Conservation (phyloP, 2,797 vertebrate species). For the Emydoidea blandingii region DNA sequence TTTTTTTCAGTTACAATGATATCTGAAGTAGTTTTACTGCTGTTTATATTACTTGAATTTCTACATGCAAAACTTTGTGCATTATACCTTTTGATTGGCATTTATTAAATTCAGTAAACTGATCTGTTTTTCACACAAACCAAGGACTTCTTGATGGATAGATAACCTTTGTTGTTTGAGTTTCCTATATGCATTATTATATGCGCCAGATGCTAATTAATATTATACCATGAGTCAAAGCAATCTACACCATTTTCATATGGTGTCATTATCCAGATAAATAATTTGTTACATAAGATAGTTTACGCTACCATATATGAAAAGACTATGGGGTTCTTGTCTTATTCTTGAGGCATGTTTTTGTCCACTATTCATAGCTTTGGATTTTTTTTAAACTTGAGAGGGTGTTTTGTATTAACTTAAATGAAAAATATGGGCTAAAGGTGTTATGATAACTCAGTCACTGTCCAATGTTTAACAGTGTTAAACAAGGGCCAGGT, state of each 20-base stretch:
- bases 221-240: not conserved
- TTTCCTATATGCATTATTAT: not conserved
- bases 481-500: no score
- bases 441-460: no score
- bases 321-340: not conserved
- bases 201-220: not conserved
- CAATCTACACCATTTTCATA: not conserved
- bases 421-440: no score
- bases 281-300: not conserved
- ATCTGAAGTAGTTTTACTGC: not conserved
- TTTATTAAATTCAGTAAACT: not conserved
- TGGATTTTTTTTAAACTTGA: not conserved
- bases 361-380: not conserved
- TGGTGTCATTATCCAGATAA: not conserved
- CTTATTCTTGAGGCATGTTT: not conserved
- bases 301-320: not conserved
- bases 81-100: not conserved
- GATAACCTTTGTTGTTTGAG: not conserved
- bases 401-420: not conserved
- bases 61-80: not conserved
- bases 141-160: not conserved
- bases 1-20: no score
- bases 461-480: no score
- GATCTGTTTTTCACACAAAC: not conserved
- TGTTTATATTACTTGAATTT: not conserved